phyloP scores from a whole-genome alignment of 2,888 invertebrate genomes.

The Drosophila yooni region DNA sequence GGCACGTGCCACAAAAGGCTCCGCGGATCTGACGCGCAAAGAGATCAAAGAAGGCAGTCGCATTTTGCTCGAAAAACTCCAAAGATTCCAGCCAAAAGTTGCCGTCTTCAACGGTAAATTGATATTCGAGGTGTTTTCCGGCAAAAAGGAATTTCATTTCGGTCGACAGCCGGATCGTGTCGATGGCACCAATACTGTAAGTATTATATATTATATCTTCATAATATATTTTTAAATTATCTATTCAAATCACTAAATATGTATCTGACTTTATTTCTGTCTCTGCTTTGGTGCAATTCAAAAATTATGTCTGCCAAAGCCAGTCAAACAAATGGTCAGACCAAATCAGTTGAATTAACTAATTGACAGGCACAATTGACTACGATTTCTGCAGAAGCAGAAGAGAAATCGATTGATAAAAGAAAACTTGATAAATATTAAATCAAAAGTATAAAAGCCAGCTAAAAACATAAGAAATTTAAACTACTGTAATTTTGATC shows the following conservation, averaged over 20 bases:
- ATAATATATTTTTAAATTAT: not conserved
- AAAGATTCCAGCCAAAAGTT: constrained; percentile 97
- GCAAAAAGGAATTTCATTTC: constrained; percentile 98
- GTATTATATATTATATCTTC: constrained; percentile 77
- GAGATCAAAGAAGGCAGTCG: constrained; percentile 97
- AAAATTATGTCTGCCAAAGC: not conserved
- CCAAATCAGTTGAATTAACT: too few species aligned
- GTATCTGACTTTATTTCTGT: not conserved
- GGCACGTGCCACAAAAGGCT: constrained; percentile 96
- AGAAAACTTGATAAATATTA: not conserved
- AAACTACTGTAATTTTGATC: not conserved
- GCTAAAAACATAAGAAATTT: not conserved
- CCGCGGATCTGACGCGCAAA: constrained; percentile 96
- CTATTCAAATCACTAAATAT: too few species aligned
- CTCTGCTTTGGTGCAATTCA: not conserved
- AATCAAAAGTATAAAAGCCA: not conserved
- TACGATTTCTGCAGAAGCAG: too few species aligned
- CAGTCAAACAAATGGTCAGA: too few species aligned
- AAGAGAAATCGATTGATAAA: too few species aligned
- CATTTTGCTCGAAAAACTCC: constrained; percentile 94
- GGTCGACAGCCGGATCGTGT: constrained; percentile 97
- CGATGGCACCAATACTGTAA: constrained; percentile 97
- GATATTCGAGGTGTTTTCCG: constrained; percentile 98
- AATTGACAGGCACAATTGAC: too few species aligned
- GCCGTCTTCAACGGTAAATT: constrained; percentile 99